Base-by-base conservation (phyloP, 2,888 invertebrate genomes). In the Aleiodes testaceus region DNA sequence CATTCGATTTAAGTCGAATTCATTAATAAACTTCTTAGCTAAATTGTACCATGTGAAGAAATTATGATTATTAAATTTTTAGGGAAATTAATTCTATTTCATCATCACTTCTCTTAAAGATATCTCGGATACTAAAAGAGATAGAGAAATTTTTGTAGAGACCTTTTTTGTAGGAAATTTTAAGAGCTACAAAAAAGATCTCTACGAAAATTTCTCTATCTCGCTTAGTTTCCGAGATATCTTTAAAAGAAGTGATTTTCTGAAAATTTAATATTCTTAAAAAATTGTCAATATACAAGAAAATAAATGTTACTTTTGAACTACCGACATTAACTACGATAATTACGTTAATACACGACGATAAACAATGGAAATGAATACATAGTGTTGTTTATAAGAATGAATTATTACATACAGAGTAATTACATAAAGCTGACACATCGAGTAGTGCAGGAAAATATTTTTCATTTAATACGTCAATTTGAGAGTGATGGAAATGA, bases 31-130 rank as follows among this genome's bases (percentile, higher is more conserved):
- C 7, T 55, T 72, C 49, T 73, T 68, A 59, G 69, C 63, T 65
- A 49, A 70, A 59, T 71, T 69, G 67, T 69, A 69, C 71, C 63
- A 66, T 55, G 30, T 66, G 36, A 45, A 71, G 68, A 66, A 72
- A 70, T 70, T 72, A 63, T 69, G 47, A 74, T 68, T 72, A 70
- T 68, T n/a, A n/a, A n/a, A n/a, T n/a, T n/a, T n/a, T n/a, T n/a
- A n/a, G n/a, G n/a, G n/a, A n/a, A n/a, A n/a, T n/a, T n/a, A n/a
- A n/a, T n/a, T n/a, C n/a, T n/a, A n/a, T n/a, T n/a, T n/a, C n/a
- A n/a, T n/a, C n/a, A n/a, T n/a, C n/a, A n/a, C n/a, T n/a, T n/a
- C n/a, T n/a, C n/a, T n/a, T n/a, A n/a, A n/a, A n/a, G n/a, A n/a
- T n/a, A n/a, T n/a, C n/a, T n/a, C n/a, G n/a, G n/a, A n/a, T n/a